Base-by-base conservation (phyloP, 2,888 invertebrate genomes). In the Antitype chi region DNA sequence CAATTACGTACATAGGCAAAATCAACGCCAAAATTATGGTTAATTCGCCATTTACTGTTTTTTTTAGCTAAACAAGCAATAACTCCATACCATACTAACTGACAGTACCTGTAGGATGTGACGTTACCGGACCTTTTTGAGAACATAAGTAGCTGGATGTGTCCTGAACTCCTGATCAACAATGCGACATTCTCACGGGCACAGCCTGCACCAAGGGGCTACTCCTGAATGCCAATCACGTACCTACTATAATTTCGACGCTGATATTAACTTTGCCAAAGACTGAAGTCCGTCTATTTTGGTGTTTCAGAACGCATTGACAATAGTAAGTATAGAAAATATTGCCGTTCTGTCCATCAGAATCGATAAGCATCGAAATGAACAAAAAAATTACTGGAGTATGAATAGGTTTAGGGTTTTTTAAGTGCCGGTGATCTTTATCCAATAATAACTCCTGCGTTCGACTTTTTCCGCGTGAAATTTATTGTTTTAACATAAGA, bases 191-290 rank as follows among this genome's bases (percentile, higher is more conserved):
- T 93, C 91, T 89, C 93, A 92, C 91, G 92, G 90, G 88, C 90
- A 90, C 89, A 91, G 88, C 91, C 89, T 90, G 91, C 90, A 89
- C 87, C 78, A 85, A 89, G 91, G 92, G 90, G 89, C 90, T 90
- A 89, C 88, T 93, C 92, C 93, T 94, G 93, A 91, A 89, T 88
- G 90, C 90, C 93, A 93, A 93, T 92, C 93, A 93, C 90, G 89
- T 88, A 83, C 90, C 89, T 88, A 83, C 84, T 81, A 90, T 89
- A 82, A 89, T 87, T 86, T 87, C 74, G 79, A 81, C 77, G 81
- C 78, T 78, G 64, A 78, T 80, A 69, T 68, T 76, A 79, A 52
- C 55, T 17, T 62, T 57, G 23, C 49, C 49, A 25, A 63, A 32
- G n/a, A 57, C 38, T 57, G 52, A 75, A 71, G 43, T 63, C 28